Evolutionary conservation across 2,113 vertebrate genomes (phyloP), one percentile per base, ranked within the genome.

Genomic region (Rallus limicola): DNA sequence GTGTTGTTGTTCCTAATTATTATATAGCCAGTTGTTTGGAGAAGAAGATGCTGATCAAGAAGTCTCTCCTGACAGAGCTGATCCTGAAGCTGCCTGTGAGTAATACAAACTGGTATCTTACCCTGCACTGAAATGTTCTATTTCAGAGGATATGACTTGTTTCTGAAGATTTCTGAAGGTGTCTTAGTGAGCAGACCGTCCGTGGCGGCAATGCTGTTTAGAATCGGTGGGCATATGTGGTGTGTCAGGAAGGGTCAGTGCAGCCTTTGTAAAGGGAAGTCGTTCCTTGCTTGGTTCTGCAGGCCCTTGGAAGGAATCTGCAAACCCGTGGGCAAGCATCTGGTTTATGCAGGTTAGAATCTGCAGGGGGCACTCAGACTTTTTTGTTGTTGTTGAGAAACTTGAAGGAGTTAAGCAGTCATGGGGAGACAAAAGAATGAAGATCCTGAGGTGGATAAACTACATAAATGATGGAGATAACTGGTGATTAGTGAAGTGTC

Each of bases 21-120:
- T 96, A 12, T 38, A 17, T 42, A 99, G 99, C 97, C 99, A 99
- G 94, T 97, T 99, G 53, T 99, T 99, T 97, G 99, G 99, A 92
- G 99, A 99, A 96, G 99, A 99, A 94, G 99, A 99, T 91, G 99
- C 99, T 6, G 99, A 99, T 97, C 99, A 99, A 96, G 99, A 99
- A 95, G 99, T 99, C 9, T 99, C 99, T 3, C 99, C 99, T 9
- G 99, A 99, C 97, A 99, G 99, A 24, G 99, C 99, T 20, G 99
- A 99, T 94, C 99, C 99, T 34, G 99, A 99, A 95, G 99, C 99
- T 94, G 97, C 99, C 62, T 99, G 99, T 99, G 95, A 99, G 99
- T 93, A 29, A 62, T 46, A 44, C 4, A 63, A 89, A 14, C 46
- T 56, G 12, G 33, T 76, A 48, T 5, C 6, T 83, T 88, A 64